Conservation (phyloP, 2,797 vertebrate genomes). For the Intellagama lesueurii region DNA sequence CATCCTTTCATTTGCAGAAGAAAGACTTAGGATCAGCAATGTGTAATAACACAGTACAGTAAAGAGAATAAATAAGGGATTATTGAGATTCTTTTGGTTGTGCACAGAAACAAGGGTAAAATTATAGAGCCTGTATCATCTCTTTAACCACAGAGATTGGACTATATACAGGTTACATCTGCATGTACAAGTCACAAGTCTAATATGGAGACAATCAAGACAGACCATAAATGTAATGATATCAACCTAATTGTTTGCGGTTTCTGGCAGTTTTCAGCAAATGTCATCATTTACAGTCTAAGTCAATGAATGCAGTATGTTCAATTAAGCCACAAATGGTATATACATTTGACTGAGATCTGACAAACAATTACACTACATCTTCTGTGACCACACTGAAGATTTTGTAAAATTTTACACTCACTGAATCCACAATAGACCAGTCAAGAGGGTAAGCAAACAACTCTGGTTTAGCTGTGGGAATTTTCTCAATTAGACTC, state of each 20-base stretch:
- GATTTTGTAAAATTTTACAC: conserved; percentile 52
- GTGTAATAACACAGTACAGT: too few species aligned
- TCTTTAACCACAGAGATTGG: not conserved
- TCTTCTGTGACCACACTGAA: not conserved
- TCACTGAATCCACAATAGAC: conserved; percentile 87
- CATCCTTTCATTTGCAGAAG: too few species aligned
- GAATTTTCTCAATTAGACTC: conserved; percentile 98
- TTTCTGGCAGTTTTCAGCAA: not conserved
- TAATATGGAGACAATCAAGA: not conserved
- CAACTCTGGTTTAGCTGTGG: conserved; percentile 96
- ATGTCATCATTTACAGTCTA: not conserved
- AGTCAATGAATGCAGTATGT: not conserved
- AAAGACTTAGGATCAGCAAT: too few species aligned
- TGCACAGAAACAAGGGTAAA: not conserved
- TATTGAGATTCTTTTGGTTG: too few species aligned
- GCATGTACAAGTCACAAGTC: too few species aligned
- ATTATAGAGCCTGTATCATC: not conserved
- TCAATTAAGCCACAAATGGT: too few species aligned
- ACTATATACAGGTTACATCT: not conserved
- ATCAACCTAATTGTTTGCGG: not conserved
- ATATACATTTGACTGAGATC: not conserved
- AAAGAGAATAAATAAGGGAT: too few species aligned
- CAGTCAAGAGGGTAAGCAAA: conserved; percentile 98
- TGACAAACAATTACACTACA: not conserved
- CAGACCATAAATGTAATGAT: not conserved